These are phyloP conservation scores for Hylaeus anthracinus DNA, from an alignment of 1,140 invertebrate species.

Conservation along the genomic window DNA sequence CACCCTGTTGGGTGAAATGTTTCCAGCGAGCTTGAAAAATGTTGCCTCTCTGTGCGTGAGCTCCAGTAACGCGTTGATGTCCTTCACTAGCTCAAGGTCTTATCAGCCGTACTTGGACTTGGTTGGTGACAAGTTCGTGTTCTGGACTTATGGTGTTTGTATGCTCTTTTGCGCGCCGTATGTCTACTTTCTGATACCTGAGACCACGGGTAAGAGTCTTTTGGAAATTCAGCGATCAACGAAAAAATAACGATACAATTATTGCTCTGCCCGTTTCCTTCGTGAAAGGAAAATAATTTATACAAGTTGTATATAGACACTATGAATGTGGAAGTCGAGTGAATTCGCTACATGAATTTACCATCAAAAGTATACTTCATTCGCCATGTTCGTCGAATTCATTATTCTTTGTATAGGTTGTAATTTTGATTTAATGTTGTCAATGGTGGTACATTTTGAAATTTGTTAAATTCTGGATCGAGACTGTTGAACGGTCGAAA, in stretches of 20 bases:
- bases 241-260: constrained; percentile 6
- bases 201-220: constrained; percentile 82
- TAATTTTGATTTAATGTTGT: no score
- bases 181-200: constrained; percentile 82
- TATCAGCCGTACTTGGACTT: constrained; percentile 79
- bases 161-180: constrained; percentile 80
- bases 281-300: not conserved
- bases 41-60: constrained; percentile 80
- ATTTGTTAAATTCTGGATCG: no score
- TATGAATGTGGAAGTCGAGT: no score
- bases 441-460: no score
- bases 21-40: constrained; percentile 75
- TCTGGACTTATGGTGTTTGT: constrained; percentile 81
- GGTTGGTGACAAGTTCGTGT: constrained; percentile 75
- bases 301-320: not conserved
- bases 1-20: constrained; percentile 76
- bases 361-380: no score
- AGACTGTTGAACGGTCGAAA: no score
- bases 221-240: constrained; percentile 82
- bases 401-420: no score
- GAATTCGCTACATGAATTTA: no score
- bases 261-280: not conserved
- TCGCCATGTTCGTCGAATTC: no score
- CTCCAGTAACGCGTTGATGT: constrained; percentile 78
- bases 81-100: constrained; percentile 83